Percentiles rank a stretch among this genome's conserved stretches.
phyloP scores from a whole-genome alignment of 2,888 invertebrate genomes.

The Erannis defoliaria region DNA sequence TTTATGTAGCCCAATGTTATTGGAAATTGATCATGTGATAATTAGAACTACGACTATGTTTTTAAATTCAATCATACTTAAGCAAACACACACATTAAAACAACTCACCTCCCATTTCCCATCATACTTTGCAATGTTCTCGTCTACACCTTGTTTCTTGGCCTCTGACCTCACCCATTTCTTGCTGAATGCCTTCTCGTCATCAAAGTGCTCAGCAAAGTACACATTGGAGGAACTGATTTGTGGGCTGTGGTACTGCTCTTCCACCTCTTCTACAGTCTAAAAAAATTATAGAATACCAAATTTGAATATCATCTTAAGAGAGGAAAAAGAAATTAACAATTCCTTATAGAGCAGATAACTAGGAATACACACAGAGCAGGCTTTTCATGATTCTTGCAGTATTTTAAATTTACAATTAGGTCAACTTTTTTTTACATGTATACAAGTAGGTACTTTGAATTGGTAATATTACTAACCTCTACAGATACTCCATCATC shows the following conservation, averaged over 20 bases:
- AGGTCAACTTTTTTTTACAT: conserved; percentile 36
- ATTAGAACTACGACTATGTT: conserved; percentile 18
- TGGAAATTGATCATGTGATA: no score
- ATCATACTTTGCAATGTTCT: conserved; percentile 97
- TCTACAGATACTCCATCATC: conserved; percentile 75
- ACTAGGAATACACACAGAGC: background rate
- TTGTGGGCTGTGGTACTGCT: conserved; percentile 90
- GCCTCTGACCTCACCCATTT: conserved; percentile 96
- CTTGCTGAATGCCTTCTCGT: conserved; percentile 89
- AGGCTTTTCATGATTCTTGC: background rate
- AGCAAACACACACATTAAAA: background rate
- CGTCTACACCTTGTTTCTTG: conserved; percentile 95
- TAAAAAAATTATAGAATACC: conserved; percentile 36
- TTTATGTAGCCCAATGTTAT: no score
- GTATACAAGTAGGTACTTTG: background rate
- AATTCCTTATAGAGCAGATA: background rate
- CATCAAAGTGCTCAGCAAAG: conserved; percentile 95
- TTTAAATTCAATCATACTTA: conserved; percentile 6
- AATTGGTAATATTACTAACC: conserved; percentile 63
- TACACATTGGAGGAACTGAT: conserved; percentile 88
- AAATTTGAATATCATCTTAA: background rate
- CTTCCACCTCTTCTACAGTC: conserved; percentile 77
- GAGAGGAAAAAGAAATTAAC: background rate
- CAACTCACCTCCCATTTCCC: conserved; percentile 89
- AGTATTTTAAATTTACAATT: conserved; percentile 21